Evolutionary conservation across 2,113 vertebrate genomes (phyloP), one percentile per base, ranked within the genome.

Genomic region (Lepus timidus): DNA sequence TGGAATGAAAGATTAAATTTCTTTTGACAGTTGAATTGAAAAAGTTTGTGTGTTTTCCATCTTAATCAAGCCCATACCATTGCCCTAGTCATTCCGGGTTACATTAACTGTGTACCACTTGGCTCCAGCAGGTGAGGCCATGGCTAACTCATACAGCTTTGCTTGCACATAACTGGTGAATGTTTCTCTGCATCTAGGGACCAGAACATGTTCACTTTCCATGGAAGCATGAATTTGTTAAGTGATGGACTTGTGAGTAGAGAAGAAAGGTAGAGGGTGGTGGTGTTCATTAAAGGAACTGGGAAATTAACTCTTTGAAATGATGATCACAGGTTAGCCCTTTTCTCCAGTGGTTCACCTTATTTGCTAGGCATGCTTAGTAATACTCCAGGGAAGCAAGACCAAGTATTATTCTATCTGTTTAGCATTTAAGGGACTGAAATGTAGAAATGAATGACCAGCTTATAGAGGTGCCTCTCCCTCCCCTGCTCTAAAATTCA

Each of bases 381-480:
- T 44, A 29, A 64, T 79, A 44, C 19, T 65, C 27, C 22, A n/a
- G 49, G 29, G 55, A 74, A 67, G 10, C 9, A 12, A 33, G 25
- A 71, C 9, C 58, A 22, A 44, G 22, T 33, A 64, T 29, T 29
- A 44, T n/a, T 55, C 36, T 78, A 25, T 64, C 65, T 44, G 3
- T n/a, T 55, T 29, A 74, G 29, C 14, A n/a, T 52, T 68, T 73
- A 74, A 85, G 81, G 94, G 91, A 93, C 10, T 58, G 29, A 90
- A 84, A 90, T 36, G 22, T 73, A 62, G 88, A 95, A 87, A 92
- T 68, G 82, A 95, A 85, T 20, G 33, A 71, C 52, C n/a, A 33
- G 55, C 52, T 78, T 36, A 25, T 8, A 9, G 62, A 31, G 1
- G 16, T 3, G 49, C 39, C 5, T 67, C 27, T 13, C 19, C 22